Percentiles rank a stretch among this genome's conserved stretches.
phyloP scores from a whole-genome alignment of 2,797 vertebrate species.

The Hypotaenidia philippensis region DNA sequence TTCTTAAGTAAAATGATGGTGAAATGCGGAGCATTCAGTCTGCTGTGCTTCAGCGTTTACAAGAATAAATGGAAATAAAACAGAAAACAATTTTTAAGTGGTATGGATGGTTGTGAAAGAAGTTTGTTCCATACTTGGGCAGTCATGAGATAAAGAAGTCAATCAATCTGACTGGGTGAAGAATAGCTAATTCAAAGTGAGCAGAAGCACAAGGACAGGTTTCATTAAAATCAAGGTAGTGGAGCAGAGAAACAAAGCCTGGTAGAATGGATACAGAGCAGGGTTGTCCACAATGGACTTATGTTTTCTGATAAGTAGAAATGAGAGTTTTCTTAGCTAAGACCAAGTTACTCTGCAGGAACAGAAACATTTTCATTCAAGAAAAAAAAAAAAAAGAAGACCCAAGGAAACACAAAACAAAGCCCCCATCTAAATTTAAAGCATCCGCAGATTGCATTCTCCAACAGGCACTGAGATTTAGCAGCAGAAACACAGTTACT shows the following conservation, averaged over 20 bases:
- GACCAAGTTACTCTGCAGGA: background rate
- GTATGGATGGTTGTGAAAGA: constrained; percentile 44
- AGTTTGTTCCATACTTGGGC: constrained; percentile 53
- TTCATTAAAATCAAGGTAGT: constrained; percentile 53
- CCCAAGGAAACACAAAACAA: background rate
- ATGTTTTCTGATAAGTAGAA: constrained; percentile 5
- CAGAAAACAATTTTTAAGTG: constrained; percentile 55
- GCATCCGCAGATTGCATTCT: background rate
- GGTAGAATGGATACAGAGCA: background rate
- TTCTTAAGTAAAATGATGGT: background rate
- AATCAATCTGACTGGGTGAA: constrained; percentile 33
- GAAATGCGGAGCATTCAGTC: background rate
- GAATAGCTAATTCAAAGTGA: constrained; percentile 58
- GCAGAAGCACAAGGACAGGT: constrained; percentile 18
- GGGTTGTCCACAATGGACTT: background rate
- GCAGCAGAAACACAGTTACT: background rate
- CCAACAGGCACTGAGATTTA: background rate
- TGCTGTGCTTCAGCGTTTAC: constrained; percentile 48
- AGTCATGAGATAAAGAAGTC: constrained; percentile 50
- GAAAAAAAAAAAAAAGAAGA: background rate
- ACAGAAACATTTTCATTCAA: background rate
- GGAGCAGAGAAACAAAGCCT: constrained; percentile 60
- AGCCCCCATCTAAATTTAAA: background rate
- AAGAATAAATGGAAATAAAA: constrained; percentile 66
- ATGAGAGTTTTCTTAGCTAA: background rate